Base-by-base conservation (phyloP, 30 jellyfish, hydroid and myxozoan species). In the Chrysaora quinquecirrha region DNA sequence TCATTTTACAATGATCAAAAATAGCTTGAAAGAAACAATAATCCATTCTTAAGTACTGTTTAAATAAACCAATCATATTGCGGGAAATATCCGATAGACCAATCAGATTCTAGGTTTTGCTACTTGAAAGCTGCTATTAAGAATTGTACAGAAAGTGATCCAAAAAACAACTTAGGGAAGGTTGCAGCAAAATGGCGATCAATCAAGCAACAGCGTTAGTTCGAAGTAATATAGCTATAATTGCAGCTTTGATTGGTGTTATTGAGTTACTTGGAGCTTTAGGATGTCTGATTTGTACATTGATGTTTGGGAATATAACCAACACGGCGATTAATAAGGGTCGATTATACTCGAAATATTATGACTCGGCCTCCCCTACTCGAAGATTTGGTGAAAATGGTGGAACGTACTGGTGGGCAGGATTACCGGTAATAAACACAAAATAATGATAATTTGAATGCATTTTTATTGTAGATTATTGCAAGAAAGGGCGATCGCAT, bases 341-440 rank as follows among this genome's bases (percentile, higher is more conserved):
- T 21, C 78, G 61, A 29, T 65, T 81, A 34, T 81, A 81, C 65
- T 71, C 91, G 43, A 81, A 81, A 50, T 81, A 81, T 33, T 81
- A 81, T 28, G 85, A 81, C 24, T 27, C 91, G 43, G 62, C 79
- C 7, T 67, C 91, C 34, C 91, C 91, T 11, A 81, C 91, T 30
- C 91, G 91, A 22, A 81, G 91, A 69, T 81, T 24, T 47, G 91
- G 91, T 1, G 47, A 34, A 3, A 81, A 81, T 49, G 91, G 85
- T 0, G 91, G 91, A 12, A 81, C 95, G 0, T 85, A 85, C 47
- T 85, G 95, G 95, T 85, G 95, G 95, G 84, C 73, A 48, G 95
- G 95, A 1, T 11, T 85, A 56, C 95, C 95, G 35, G 95, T 85
- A 49, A 85, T n/a, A n/a, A n/a, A n/a, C n/a, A n/a, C n/a, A n/a